Percentiles rank a stretch among this genome's conserved stretches.
Evolutionary conservation across 2,113 vertebrate species (phyloP).

Genomic region (Oncorhynchus masou): DNA sequence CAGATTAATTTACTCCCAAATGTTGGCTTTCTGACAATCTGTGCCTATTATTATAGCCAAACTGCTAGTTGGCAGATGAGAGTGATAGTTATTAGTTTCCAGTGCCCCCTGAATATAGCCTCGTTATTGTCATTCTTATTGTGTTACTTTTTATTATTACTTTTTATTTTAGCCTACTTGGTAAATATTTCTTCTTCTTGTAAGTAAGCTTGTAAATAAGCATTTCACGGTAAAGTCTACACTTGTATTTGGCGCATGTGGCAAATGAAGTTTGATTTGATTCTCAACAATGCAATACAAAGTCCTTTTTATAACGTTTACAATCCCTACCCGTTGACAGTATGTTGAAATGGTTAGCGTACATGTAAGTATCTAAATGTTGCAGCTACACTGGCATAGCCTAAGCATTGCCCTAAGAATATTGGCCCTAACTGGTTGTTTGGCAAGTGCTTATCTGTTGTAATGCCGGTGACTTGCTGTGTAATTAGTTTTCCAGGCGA

Average conservation of each 20-base stretch:
- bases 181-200: too few relatives aligned
- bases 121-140: too few relatives aligned
- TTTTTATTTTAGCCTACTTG: too few relatives aligned
- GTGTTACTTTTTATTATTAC: too few relatives aligned
- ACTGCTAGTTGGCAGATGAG: neutral
- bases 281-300: neutral
- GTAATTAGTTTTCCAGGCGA: constrained; percentile 31
- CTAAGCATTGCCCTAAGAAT: neutral
- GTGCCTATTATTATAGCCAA: neutral
- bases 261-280: neutral
- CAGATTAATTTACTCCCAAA: constrained; percentile 23
- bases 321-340: neutral
- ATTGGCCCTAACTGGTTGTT: constrained; percentile 8
- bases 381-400: too few relatives aligned
- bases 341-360: neutral
- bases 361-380: too few relatives aligned
- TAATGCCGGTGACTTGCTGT: constrained; percentile 16
- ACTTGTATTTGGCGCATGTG: too few relatives aligned
- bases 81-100: neutral
- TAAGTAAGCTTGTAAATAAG: too few relatives aligned
- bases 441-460: constrained; percentile 25
- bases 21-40: constrained; percentile 19
- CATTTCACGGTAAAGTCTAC: too few relatives aligned
- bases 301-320: neutral
- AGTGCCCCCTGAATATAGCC: too few relatives aligned